These are phyloP conservation scores for Pogonognathellus flavescens DNA, from an alignment of 1,140 invertebrate species.

Conservation along the genomic window DNA sequence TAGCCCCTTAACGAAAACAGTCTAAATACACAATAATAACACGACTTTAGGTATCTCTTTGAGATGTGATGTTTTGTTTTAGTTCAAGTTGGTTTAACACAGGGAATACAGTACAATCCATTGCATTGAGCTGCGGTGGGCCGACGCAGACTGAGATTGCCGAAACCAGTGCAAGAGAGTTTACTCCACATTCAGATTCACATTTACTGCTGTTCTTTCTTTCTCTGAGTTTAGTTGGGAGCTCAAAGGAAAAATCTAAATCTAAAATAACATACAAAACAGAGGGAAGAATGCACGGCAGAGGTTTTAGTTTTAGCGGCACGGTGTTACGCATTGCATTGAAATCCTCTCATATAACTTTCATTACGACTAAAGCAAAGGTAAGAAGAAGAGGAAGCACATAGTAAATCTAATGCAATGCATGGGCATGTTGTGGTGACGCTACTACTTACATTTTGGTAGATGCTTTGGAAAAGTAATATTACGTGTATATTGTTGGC, in stretches of 20 bases:
- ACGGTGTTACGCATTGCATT: background rate
- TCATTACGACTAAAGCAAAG: background rate
- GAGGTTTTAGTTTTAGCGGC: background rate
- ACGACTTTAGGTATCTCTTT: too few species aligned
- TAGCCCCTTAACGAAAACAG: too few species aligned
- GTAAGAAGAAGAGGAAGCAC: background rate
- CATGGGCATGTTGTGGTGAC: background rate
- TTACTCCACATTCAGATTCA: background rate
- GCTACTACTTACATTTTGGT: background rate
- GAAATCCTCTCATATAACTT: background rate
- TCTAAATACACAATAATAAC: too few species aligned
- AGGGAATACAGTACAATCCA: too few species aligned
- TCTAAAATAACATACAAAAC: background rate
- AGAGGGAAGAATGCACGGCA: background rate
- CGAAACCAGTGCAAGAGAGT: background rate
- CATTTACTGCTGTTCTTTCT: background rate
- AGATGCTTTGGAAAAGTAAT: background rate
- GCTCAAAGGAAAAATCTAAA: slow-evolving; percentile 29
- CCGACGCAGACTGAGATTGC: slow-evolving; percentile 5
- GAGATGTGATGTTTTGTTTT: background rate
- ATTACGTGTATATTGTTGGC: slow-evolving; percentile 28
- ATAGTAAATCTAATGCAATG: slow-evolving; percentile 2
- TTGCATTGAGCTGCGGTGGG: background rate
- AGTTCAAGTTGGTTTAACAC: background rate
- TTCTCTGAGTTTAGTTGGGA: too few species aligned